Base-by-base conservation (phyloP, 2,888 invertebrate genomes). In the Mythimna ferrago region DNA sequence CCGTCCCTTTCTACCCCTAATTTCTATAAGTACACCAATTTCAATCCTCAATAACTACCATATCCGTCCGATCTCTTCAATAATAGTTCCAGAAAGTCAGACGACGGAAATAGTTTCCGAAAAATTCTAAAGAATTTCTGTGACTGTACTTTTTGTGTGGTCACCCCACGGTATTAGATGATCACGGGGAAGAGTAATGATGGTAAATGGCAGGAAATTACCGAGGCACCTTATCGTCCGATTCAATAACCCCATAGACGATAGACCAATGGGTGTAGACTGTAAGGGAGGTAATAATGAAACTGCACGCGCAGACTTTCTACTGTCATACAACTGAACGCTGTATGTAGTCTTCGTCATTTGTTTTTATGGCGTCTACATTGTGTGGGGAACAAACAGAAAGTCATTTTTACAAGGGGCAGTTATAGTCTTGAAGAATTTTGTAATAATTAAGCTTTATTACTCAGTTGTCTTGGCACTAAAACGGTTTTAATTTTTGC, bases 201-300 rank as follows among this genome's bases (percentile, higher is more conserved):
- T 93, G 89, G 92, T 93, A 94, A 96, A 96, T 96, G 94, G 93
- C 93, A 92, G 94, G 95, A 94, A 96, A 96, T 96, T 94, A 96
- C 96, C 86, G 93, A 87, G 93, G 91, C 92, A 93, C 94, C 96
- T 96, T 96, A 96, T 95, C 95, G 93, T 92, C 84, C 91, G 91
- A 95, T 96, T 96, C 95, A 96, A 96, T 96, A 95, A 95, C 93
- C 92, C 92, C 91, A 89, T 92, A 91, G 91, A 90, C 88, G 89
- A 56, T 92, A 92, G 91, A 90, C 88, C 89, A 54, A 65, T 88
- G 53, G 67, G 16, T 41, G 64, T 68, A 70, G 38, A 61, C 21
- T 57, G 10, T 57, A 84, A 88, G 89, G 93, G 93, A 91, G 93
- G 88, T 91, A 91, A 95, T 95, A 96, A 95, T 96, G 94, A 94